These are phyloP conservation scores for Lasius fuliginosus DNA, from an alignment of 2,888 invertebrate species.

Conservation along the genomic window DNA sequence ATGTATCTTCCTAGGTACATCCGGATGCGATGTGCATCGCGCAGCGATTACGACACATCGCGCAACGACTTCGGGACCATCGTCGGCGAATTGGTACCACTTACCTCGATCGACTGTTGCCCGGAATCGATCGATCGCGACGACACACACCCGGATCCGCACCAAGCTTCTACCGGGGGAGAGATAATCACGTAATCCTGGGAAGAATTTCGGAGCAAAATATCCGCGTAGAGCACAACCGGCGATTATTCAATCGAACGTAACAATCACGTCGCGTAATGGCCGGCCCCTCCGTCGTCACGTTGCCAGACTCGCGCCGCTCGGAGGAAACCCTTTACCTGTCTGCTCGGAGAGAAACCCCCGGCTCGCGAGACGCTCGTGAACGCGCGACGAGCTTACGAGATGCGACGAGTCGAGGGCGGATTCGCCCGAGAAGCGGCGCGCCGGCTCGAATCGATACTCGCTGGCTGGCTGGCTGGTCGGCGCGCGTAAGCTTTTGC, in stretches of 20 bases:
- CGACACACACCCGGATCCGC: not conserved
- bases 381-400: conserved; percentile 33
- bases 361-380: conserved; percentile 9
- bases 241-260: not conserved
- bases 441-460: conserved; percentile 63
- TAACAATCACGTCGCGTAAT: conserved; percentile 54
- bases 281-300: conserved; percentile 32
- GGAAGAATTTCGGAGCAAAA: not conserved
- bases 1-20: not conserved
- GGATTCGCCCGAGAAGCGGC: conserved; percentile 47
- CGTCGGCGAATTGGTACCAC: conserved; percentile 19
- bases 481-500: conserved; percentile 10
- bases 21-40: not conserved
- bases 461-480: conserved; percentile 17
- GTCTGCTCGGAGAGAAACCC: conserved; percentile 8
- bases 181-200: not conserved
- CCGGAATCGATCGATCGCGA: conserved; percentile 40
- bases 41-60: conserved; percentile 40
- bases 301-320: conserved; percentile 23
- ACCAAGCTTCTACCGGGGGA: conserved; percentile 26
- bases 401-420: conserved; percentile 47
- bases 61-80: conserved; percentile 39
- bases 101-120: conserved; percentile 27
- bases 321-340: conserved; percentile 6
- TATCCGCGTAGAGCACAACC: not conserved